Conservation (phyloP, 2,888 invertebrate genomes). For the Hirtodrosophila trivittata region DNA sequence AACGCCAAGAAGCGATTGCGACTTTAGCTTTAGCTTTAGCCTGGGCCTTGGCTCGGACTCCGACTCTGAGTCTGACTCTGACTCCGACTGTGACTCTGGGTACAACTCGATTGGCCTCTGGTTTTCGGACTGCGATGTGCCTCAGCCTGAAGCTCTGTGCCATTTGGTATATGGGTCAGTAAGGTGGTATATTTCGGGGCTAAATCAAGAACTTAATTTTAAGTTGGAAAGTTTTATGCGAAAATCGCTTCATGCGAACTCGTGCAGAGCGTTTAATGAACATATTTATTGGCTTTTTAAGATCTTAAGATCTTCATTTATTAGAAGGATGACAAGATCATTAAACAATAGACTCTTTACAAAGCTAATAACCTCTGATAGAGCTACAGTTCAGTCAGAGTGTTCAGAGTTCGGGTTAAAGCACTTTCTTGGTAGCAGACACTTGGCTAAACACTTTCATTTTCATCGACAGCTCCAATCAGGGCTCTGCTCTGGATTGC, state of each 20-base stretch:
- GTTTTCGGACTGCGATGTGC: conserved; percentile 18
- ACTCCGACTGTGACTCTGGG: conserved; percentile 28
- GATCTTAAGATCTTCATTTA: too few relatives aligned
- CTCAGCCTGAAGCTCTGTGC: conserved; percentile 48
- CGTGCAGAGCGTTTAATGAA: conserved; percentile 62
- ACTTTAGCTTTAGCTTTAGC: conserved; percentile 5
- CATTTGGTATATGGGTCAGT: conserved; percentile 69
- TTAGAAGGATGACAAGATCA: too few relatives aligned
- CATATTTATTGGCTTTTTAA: conserved; percentile 41
- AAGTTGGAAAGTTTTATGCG: conserved; percentile 59
- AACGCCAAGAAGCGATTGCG: conserved; percentile 53
- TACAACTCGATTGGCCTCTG: conserved; percentile 22
- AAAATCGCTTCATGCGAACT: conserved; percentile 62
- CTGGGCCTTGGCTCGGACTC: conserved; percentile 28
- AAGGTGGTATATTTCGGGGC: conserved; percentile 62
- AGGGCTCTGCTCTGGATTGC: neutral
- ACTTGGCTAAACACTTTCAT: conserved; percentile 28
- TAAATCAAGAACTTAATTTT: conserved; percentile 37
- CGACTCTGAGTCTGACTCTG: conserved; percentile 30
- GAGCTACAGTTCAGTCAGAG: too few relatives aligned
- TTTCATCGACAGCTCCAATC: conserved; percentile 18
- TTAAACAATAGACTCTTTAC: too few relatives aligned
- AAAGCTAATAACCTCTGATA: too few relatives aligned
- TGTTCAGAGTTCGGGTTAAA: neutral
- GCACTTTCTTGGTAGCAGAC: neutral